Evolutionary conservation across 2,888 invertebrate genomes (phyloP).

Genomic region (Lamellibrachia satsuma): DNA sequence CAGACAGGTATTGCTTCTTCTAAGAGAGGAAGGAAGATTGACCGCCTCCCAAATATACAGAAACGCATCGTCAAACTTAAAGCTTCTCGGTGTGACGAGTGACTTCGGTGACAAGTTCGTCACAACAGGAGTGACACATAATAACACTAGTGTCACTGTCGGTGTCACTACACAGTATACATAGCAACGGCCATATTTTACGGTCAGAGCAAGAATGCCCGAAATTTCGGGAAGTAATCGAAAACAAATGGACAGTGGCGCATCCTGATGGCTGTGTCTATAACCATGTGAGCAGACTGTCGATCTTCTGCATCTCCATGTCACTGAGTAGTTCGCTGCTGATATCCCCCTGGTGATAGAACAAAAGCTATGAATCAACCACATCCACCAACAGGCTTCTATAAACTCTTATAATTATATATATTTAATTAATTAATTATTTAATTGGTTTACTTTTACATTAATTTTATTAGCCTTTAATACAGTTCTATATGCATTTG

Average conservation of each 20-base stretch:
- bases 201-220: not conserved
- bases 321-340: slow-evolving; percentile 20
- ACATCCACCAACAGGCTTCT: not conserved
- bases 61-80: no score
- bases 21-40: no score
- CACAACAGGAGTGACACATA: not conserved
- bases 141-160: not conserved
- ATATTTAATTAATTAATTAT: no score
- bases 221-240: not conserved
- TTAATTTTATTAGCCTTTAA: no score
- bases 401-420: no score
- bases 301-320: slow-evolving; percentile 23
- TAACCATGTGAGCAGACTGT: slow-evolving; percentile 24
- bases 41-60: no score
- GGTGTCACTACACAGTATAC: not conserved
- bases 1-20: no score
- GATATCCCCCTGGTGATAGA: not conserved
- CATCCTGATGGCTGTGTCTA: not conserved
- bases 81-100: not conserved
- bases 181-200: not conserved
- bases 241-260: not conserved
- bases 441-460: no score
- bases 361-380: not conserved
- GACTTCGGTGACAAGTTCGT: not conserved
- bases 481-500: no score